phyloP scores from a whole-genome alignment of 1,140 invertebrate genomes.

The Drosophila cardini region DNA sequence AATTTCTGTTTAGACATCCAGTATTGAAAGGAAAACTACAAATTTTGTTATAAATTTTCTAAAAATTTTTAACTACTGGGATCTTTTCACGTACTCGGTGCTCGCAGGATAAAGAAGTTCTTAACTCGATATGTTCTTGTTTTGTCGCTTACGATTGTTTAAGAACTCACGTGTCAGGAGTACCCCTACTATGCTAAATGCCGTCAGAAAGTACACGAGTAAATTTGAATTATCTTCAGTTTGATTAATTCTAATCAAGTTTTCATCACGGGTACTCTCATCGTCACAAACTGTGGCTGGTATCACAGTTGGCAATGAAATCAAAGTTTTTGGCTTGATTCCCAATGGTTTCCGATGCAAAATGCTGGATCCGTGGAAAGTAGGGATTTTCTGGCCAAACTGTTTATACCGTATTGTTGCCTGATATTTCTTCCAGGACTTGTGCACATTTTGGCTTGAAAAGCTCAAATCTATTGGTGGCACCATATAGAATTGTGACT shows the following conservation, averaged over 20 bases:
- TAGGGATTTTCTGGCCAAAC: slow-evolving; percentile 14
- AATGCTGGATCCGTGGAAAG: neutral
- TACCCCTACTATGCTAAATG: slow-evolving; percentile 22
- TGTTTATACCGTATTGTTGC: slow-evolving; percentile 48
- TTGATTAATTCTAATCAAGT: too few species aligned
- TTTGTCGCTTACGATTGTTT: neutral
- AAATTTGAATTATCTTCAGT: neutral
- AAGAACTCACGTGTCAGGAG: slow-evolving; percentile 3
- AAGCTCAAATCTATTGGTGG: slow-evolving; percentile 8
- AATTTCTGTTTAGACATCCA: neutral
- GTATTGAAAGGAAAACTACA: neutral
- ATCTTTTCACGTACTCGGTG: neutral
- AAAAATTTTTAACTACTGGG: neutral
- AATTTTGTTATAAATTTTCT: neutral
- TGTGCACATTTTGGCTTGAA: slow-evolving; percentile 21
- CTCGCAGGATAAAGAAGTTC: neutral
- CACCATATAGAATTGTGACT: neutral
- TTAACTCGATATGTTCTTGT: too few species aligned
- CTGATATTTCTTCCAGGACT: slow-evolving; percentile 50
- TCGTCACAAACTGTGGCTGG: neutral
- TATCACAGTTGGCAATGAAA: neutral
- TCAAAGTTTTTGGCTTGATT: neutral
- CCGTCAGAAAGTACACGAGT: slow-evolving; percentile 1
- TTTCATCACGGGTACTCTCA: too few species aligned
- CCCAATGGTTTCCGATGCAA: neutral